Evolutionary conservation across 2,113 vertebrate genomes (phyloP).

Genomic region (Maccullochella peelii): DNA sequence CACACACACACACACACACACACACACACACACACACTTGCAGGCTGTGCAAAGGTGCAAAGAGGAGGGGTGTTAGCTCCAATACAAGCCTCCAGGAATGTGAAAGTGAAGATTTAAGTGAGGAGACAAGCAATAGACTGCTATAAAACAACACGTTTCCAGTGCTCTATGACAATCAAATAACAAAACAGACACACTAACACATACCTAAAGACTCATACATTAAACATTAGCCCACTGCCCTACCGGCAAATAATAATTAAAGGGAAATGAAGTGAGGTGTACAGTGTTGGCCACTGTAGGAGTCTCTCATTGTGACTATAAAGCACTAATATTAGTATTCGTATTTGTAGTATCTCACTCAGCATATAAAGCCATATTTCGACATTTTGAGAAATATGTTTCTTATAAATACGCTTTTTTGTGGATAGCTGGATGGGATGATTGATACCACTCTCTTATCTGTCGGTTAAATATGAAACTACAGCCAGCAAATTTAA

Average conservation of each 20-base stretch:
- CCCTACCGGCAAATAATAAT: conserved; percentile 49
- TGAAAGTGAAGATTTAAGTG: conserved; percentile 75
- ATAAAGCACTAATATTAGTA: background rate
- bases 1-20: conserved; percentile 24
- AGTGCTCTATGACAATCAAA: conserved; percentile 61
- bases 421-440: background rate
- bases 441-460: background rate
- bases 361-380: background rate
- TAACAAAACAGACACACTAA: conserved; percentile 50
- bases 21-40: conserved; percentile 14
- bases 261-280: conserved; percentile 30
- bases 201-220: conserved; percentile 43
- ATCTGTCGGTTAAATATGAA: background rate
- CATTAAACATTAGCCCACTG: conserved; percentile 52
- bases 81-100: conserved; percentile 75
- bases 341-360: background rate
- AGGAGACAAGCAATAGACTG: conserved; percentile 74
- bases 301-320: conserved; percentile 8
- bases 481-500: background rate
- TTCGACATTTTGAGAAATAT: background rate
- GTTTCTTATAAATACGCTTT: background rate
- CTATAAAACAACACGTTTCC: conserved; percentile 64
- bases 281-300: conserved; percentile 4
- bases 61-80: conserved; percentile 70
- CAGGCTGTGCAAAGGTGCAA: conserved; percentile 58